Evolutionary conservation across 2,888 invertebrate species (phyloP), one percentile per base, ranked within the genome.

Genomic region (Leucoma salicis): DNA sequence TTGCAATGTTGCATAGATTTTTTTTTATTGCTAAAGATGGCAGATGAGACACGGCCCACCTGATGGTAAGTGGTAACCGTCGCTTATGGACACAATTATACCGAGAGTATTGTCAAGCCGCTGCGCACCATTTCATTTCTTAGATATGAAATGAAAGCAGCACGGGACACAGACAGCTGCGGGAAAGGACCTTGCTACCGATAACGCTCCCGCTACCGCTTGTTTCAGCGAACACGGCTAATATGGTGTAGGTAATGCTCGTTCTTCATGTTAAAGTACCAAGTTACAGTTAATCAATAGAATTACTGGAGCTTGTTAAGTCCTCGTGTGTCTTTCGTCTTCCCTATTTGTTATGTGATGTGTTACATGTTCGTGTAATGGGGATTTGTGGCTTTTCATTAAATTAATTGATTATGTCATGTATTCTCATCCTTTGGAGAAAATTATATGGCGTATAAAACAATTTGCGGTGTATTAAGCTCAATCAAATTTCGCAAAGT

Each of bases 271-370:
- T 36, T 25, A 35, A 42, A 38, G 46, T 42, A 48, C 48, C 35
- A 48, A 50, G 35, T 45, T 48, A 42, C 44, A 46, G 41, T 49
- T 53, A 31, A 44, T 59, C 35, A 37, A 42, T 47, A 36, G 34
- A 49, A 51, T 57, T 44, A 57, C 46, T 25, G 14, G 18, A 39
- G 6, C 32, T 56, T 48, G 39, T 50, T 46, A 46, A 31, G 13
- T 39, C 32, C 14, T 46, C 28, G 47, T 53, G 43, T n/a, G 33
- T 24, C 8, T 12, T 28, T 27, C 15, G n/a, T 27, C 39, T 24
- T 7, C 12, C 21, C 14, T 27, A 16, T 21, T 21, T 31, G 31
- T 14, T 29, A 18, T 27, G 13, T 31, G 31, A 41, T 41, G 16
- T 21, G 16, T 34, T 38, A 38, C 31, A 16, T 31, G 31, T 35